Evolutionary conservation across 1,140 invertebrate species (phyloP).

Genomic region (Rhyzopertha dominica): DNA sequence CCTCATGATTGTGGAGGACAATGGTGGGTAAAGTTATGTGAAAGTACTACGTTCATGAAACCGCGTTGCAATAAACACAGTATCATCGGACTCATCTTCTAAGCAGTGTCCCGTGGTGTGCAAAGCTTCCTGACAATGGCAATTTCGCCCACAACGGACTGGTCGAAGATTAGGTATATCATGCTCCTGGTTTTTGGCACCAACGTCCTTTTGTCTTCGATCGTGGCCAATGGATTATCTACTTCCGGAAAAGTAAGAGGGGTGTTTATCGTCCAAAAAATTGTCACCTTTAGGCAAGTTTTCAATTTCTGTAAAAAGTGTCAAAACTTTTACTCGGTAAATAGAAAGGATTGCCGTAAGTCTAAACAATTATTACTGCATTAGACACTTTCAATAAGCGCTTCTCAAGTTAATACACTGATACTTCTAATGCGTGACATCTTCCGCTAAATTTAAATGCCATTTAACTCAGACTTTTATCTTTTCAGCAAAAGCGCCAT

Average conservation of each 20-base stretch:
- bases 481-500: slow-evolving; percentile 52
- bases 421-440: too few species aligned
- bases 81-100: too few species aligned
- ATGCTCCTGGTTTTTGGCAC: slow-evolving; percentile 14
- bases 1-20: too few species aligned
- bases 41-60: too few species aligned
- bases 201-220: slow-evolving; percentile 15
- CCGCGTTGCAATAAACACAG: too few species aligned
- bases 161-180: slow-evolving; percentile 14
- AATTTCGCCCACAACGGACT: slow-evolving; percentile 14
- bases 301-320: neutral
- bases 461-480: neutral
- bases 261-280: slow-evolving; percentile 5
- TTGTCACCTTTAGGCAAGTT: neutral
- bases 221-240: slow-evolving; percentile 11
- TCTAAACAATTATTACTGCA: slow-evolving; percentile 6
- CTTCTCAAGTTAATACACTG: neutral
- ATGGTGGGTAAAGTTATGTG: too few species aligned
- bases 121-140: slow-evolving; percentile 2
- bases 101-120: too few species aligned
- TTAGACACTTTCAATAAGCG: slow-evolving; percentile 1
- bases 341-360: neutral
- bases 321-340: neutral
- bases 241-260: slow-evolving; percentile 17
- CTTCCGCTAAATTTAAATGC: too few species aligned